These are phyloP conservation scores for Marmota flaviventris DNA, from an alignment of 2,113 vertebrate genomes.

Conservation along the genomic window DNA sequence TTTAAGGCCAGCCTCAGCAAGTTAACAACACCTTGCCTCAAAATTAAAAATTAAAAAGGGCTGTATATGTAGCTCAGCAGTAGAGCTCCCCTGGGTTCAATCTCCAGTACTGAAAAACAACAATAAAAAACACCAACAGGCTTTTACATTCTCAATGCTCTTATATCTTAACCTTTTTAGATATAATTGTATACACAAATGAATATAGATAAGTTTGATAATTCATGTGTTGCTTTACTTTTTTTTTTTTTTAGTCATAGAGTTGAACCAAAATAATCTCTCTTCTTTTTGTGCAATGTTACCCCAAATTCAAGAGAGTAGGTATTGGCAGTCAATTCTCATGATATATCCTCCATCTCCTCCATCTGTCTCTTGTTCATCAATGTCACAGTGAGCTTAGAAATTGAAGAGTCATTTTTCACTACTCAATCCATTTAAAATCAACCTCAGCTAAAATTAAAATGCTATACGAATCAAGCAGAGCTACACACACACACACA, in stretches of 20 bases:
- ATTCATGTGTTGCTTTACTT: conserved; percentile 69
- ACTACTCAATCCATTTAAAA: conserved; percentile 49
- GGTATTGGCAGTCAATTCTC: not conserved
- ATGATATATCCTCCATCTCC: not conserved
- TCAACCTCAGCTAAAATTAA: conserved; percentile 4
- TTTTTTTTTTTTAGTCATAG: conserved; percentile 64
- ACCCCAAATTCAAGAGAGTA: not conserved
- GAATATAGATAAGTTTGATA: conserved; percentile 45
- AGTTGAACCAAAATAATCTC: conserved; percentile 60
- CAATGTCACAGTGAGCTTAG: not conserved
- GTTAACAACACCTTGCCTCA: not conserved
- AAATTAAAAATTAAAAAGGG: not conserved
- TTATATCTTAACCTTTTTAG: conserved; percentile 67
- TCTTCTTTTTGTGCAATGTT: conserved; percentile 46
- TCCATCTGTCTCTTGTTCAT: not conserved
- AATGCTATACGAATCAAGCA: not conserved
- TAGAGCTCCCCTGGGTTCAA: not conserved
- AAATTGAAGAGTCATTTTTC: conserved; percentile 9
- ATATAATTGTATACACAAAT: not conserved
- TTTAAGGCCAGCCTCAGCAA: not conserved
- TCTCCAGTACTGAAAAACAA: not conserved
- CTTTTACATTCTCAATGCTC: conserved; percentile 38
- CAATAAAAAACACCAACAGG: not conserved
- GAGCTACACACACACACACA: too few relatives aligned
- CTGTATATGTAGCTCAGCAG: not conserved